phyloP scores from a whole-genome alignment of 1,140 invertebrate genomes.

The Heliothis virescens region DNA sequence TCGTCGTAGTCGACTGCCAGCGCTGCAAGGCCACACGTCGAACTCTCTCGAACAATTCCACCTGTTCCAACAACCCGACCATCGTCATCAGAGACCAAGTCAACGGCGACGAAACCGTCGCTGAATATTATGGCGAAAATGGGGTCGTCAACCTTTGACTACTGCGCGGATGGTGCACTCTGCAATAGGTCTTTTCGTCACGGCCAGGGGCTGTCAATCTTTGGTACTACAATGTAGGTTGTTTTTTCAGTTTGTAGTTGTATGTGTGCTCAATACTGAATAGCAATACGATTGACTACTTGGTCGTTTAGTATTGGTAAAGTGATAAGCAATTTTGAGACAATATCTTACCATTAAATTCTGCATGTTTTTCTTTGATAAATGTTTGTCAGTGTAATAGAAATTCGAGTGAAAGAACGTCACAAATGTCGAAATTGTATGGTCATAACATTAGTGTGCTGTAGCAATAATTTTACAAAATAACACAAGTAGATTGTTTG shows the following conservation, averaged over 20 bases:
- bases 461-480: constrained; percentile 8
- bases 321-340: constrained; percentile 49
- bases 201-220: constrained; percentile 23
- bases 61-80: constrained; percentile 73
- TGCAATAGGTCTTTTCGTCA: constrained; percentile 65
- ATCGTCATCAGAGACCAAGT: constrained; percentile 74
- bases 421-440: constrained; percentile 17
- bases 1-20: constrained; percentile 81
- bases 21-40: constrained; percentile 66
- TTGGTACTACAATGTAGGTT: not conserved
- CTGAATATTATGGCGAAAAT: constrained; percentile 69
- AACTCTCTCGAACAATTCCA: constrained; percentile 61
- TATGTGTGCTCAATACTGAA: constrained; percentile 31
- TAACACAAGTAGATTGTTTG: constrained; percentile 3
- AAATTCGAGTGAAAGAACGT: constrained; percentile 8
- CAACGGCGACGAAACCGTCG: constrained; percentile 66
- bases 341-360: constrained; percentile 27
- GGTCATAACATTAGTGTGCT: constrained; percentile 22
- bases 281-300: constrained; percentile 6
- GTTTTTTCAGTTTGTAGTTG: not conserved
- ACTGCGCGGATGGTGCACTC: constrained; percentile 84
- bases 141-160: constrained; percentile 81
- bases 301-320: constrained; percentile 30
- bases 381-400: constrained; percentile 3
- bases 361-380: constrained; percentile 2